Evolutionary conservation across 2,797 vertebrate genomes (phyloP).

Genomic region (Australoheros facetus): DNA sequence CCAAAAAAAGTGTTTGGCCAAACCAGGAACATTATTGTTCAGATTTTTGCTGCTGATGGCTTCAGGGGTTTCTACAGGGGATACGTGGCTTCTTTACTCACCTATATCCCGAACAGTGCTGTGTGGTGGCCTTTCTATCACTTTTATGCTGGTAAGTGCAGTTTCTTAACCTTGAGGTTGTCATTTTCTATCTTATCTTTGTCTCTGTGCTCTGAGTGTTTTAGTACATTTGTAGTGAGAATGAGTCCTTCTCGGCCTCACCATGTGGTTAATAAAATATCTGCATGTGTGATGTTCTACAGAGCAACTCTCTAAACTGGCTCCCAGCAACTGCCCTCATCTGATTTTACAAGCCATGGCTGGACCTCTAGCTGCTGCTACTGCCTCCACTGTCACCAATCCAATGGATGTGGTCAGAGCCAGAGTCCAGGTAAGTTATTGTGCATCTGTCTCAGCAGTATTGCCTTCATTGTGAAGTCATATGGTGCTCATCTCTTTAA

Average conservation of each 20-base stretch:
- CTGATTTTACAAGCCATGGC: slow-evolving; percentile 93
- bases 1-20: slow-evolving; percentile 85
- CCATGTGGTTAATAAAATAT: not conserved
- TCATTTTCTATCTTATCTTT: not conserved
- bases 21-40: slow-evolving; percentile 90
- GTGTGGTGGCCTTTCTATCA: slow-evolving; percentile 99
- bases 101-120: slow-evolving; percentile 97
- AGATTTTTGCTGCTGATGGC: slow-evolving; percentile 92
- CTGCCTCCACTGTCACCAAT: slow-evolving; percentile 95
- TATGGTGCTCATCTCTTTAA: too few relatives aligned
- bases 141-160: slow-evolving; percentile 90
- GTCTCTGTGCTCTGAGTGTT: not conserved
- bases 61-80: slow-evolving; percentile 93
- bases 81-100: slow-evolving; percentile 94
- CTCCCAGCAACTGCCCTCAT: slow-evolving; percentile 93
- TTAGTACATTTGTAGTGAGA: not conserved
- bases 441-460: not conserved
- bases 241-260: not conserved
- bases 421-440: slow-evolving; percentile 89
- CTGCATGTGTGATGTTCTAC: slow-evolving; percentile 42
- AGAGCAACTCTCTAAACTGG: slow-evolving; percentile 93
- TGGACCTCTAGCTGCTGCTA: slow-evolving; percentile 93
- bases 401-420: slow-evolving; percentile 97
- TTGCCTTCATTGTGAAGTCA: too few relatives aligned
- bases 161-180: not conserved